phyloP scores from a whole-genome alignment of 1,140 invertebrate genomes.

The Achroia grisella region DNA sequence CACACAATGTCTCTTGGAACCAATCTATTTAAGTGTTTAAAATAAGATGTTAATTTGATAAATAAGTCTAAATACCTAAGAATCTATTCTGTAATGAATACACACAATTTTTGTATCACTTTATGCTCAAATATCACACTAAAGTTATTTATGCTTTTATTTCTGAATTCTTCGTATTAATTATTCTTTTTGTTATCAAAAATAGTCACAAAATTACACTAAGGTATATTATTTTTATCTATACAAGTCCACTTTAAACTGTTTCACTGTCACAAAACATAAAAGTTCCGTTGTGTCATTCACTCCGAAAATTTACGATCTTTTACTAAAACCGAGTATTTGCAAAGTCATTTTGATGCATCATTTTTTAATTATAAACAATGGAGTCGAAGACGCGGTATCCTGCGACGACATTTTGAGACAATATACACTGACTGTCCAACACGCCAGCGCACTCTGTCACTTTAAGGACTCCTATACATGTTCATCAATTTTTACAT shows the following conservation, averaged over 20 bases:
- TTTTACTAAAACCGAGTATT: conserved; percentile 36
- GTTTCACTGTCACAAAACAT: conserved; percentile 33
- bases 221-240: neutral
- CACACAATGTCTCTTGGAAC: no score
- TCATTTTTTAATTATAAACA: conserved; percentile 72
- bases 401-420: conserved; percentile 62
- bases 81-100: no score
- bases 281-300: conserved; percentile 8
- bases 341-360: conserved; percentile 69
- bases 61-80: no score
- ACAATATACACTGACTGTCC: conserved; percentile 70
- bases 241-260: conserved; percentile 17
- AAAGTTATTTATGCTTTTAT: no score
- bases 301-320: conserved; percentile 16
- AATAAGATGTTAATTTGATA: no score
- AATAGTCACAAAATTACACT: neutral
- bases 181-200: neutral
- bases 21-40: no score
- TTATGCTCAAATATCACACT: no score
- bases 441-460: conserved; percentile 69
- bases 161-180: no score
- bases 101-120: no score
- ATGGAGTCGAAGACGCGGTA: conserved; percentile 46
- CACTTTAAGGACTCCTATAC: conserved; percentile 72
- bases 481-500: conserved; percentile 74